A percentile compares a stretch with the other conserved stretches of the same genome.
phyloP scores from a whole-genome alignment of 1,140 invertebrate species.

The Drosophila virilis region DNA sequence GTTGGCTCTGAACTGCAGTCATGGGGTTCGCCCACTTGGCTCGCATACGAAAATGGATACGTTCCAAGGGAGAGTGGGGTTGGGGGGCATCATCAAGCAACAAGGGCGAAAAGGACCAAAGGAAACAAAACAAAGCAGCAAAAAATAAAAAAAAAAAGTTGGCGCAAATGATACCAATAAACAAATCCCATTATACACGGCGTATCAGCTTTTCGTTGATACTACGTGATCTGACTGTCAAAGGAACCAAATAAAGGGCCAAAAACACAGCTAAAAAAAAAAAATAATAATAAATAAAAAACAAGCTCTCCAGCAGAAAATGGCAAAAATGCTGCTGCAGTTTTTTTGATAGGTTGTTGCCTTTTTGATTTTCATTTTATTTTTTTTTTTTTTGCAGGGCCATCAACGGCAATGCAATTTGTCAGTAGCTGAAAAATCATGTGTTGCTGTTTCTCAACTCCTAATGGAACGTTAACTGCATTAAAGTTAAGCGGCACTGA shows the following conservation, averaged over 20 bases:
- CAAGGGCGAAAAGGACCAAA: not conserved
- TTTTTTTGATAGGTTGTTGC: slow-evolving; percentile 4
- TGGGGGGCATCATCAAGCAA: not conserved
- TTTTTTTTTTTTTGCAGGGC: not conserved
- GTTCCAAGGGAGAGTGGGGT: not conserved
- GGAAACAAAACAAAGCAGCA: slow-evolving; percentile 1
- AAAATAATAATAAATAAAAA: not conserved
- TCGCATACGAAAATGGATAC: slow-evolving; percentile 16
- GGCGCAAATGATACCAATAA: slow-evolving; percentile 84
- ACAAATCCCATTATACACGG: slow-evolving; percentile 84
- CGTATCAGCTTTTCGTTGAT: slow-evolving; percentile 83
- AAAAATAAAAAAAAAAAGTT: slow-evolving; percentile 49
- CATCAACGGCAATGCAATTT: slow-evolving; percentile 15
- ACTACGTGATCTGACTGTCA: slow-evolving; percentile 82
- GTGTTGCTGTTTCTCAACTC: not conserved
- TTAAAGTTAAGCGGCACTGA: not conserved
- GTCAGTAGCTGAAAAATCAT: slow-evolving; percentile 14
- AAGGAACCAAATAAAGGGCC: slow-evolving; percentile 42
- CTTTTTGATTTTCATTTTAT: slow-evolving; percentile 4
- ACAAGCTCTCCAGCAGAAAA: not conserved
- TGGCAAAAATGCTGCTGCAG: slow-evolving; percentile 2
- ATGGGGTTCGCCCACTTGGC: not conserved
- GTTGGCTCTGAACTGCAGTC: slow-evolving; percentile 12
- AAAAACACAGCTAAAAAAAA: slow-evolving; percentile 30
- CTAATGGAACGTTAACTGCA: not conserved